Percentiles rank a stretch among this genome's conserved stretches.
Conservation (phyloP, 2,888 invertebrate genomes). For the Aspidapion aeneum region DNA sequence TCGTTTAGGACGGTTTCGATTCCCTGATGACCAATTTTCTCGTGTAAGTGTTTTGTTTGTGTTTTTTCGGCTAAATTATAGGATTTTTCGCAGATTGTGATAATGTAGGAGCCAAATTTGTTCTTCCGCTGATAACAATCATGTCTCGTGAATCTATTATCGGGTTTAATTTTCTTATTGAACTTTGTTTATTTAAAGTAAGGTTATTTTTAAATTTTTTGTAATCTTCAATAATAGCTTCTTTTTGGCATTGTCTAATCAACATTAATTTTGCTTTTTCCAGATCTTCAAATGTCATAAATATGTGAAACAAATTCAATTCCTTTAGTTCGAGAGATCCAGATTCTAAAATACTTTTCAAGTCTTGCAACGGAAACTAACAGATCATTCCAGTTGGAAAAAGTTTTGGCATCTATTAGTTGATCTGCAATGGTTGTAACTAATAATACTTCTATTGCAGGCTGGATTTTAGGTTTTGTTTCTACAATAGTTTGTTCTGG, state of each 20-base stretch:
- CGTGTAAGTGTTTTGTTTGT: background rate
- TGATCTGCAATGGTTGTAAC: background rate
- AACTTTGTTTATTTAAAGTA: background rate
- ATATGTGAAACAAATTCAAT: background rate
- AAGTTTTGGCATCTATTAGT: background rate
- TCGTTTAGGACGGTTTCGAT: background rate
- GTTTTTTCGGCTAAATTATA: background rate
- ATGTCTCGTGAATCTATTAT: background rate
- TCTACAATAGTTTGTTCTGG: background rate
- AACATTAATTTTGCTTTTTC: background rate
- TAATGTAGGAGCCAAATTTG: background rate
- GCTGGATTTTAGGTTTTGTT: no score
- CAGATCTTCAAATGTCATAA: background rate
- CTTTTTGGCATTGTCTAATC: no score
- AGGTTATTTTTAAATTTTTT: no score
- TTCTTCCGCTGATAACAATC: background rate
- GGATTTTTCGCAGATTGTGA: background rate
- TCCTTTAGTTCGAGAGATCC: background rate
- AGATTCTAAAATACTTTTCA: background rate
- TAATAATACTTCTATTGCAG: background rate
- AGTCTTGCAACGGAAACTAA: background rate
- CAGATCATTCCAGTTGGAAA: background rate
- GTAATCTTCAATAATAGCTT: background rate
- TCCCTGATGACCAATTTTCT: background rate
- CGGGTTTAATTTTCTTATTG: background rate